phyloP scores from a whole-genome alignment of 2,797 vertebrate genomes.

The Coendou prehensilis region DNA sequence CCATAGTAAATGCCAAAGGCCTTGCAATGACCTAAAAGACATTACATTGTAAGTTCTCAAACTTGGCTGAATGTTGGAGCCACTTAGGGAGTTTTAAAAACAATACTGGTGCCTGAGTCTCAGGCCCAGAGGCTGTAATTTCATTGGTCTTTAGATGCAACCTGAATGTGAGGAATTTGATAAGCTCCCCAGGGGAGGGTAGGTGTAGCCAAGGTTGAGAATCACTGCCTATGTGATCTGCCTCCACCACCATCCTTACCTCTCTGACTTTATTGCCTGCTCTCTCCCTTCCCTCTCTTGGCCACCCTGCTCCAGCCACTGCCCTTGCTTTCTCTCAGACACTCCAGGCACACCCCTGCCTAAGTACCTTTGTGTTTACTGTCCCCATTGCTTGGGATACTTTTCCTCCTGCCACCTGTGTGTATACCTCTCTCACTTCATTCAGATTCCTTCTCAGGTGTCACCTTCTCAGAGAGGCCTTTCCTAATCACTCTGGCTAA shows the following conservation, averaged over 20 bases:
- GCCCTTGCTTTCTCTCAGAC: neutral
- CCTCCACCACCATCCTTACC: neutral
- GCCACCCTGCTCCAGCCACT: neutral
- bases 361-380: neutral
- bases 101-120: neutral
- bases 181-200: neutral
- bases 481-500: neutral
- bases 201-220: neutral
- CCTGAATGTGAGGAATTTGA: neutral
- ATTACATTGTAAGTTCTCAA: neutral
- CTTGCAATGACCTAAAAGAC: slow-evolving; percentile 38
- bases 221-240: neutral
- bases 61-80: neutral
- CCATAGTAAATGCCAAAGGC: neutral
- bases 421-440: neutral
- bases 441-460: slow-evolving; percentile 44
- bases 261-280: neutral
- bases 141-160: slow-evolving; percentile 38
- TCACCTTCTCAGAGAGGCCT: neutral
- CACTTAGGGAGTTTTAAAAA: slow-evolving; percentile 25
- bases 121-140: slow-evolving; percentile 24
- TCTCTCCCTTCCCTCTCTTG: neutral
- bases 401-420: slow-evolving; percentile 38
- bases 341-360: neutral
- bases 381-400: neutral